phyloP scores from a whole-genome alignment of 2,888 invertebrate species.

The Diplolepis rosae region DNA sequence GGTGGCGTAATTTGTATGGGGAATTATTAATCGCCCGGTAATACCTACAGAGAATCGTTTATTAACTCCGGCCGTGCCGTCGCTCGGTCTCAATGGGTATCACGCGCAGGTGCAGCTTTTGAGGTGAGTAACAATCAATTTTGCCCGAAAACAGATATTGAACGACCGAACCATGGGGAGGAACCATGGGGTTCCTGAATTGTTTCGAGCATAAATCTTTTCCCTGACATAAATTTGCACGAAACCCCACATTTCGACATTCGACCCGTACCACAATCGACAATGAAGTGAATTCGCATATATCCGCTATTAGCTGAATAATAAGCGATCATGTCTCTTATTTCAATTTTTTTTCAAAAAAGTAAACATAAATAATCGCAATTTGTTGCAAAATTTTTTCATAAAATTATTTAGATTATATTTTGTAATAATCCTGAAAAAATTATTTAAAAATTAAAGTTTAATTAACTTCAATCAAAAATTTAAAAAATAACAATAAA shows the following conservation, averaged over 20 bases:
- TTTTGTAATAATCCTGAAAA: no score
- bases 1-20: slow-evolving; percentile 33
- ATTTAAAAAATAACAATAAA: no score
- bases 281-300: slow-evolving; percentile 18
- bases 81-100: slow-evolving; percentile 22
- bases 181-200: slow-evolving; percentile 13
- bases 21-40: slow-evolving; percentile 44
- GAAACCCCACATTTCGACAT: slow-evolving; percentile 3
- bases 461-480: no score
- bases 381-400: not conserved
- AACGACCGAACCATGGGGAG: slow-evolving; percentile 18
- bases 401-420: not conserved
- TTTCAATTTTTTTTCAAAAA: no score
- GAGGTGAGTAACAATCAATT: slow-evolving; percentile 27
- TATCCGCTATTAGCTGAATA: slow-evolving; percentile 21
- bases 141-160: slow-evolving; percentile 24
- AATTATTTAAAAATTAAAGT: no score
- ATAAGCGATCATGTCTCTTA: slow-evolving; percentile 10
- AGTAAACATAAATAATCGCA: not conserved
- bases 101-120: slow-evolving; percentile 26
- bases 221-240: slow-evolving; percentile 1
- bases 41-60: slow-evolving; percentile 40
- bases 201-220: slow-evolving; percentile 18
- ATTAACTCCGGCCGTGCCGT: slow-evolving; percentile 34
- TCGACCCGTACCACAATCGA: slow-evolving; percentile 6